Base-by-base conservation (phyloP, 2,888 invertebrate genomes). In the Adelphocoris suturalis region DNA sequence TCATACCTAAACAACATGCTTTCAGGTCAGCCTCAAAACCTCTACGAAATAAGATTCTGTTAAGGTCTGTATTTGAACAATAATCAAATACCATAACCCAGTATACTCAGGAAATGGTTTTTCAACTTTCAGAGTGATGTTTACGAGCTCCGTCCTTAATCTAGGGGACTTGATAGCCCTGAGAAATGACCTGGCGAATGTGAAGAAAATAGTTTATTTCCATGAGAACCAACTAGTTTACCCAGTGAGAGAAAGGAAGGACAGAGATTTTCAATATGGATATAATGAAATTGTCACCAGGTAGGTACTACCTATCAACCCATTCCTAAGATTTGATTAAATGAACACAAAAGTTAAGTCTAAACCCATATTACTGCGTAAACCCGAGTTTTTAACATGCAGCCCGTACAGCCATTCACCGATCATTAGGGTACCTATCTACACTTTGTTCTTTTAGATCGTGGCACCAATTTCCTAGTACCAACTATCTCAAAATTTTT, bases 181-280 rank as follows among this genome's bases (percentile, higher is more conserved):
- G 4, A 93, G 96, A 68, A 95, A 95, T 2, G 96, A 96, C 93
- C 93, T 97, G 76, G 93, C 93, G 0, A 92, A 91, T 0, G 93
- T 95, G 52, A 94, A 94, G 57, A 97, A 96, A 93, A 94, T 96
- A 28, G 93, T 97, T 0, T 97, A 96, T 92, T 97, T 97, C 92
- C 97, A 97, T 93, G 97, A 97, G 93, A 97, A 97, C 93, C 96
- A 97, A 92, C 93, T 97, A 47, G 94, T 95, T 0, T 97, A 96
- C 93, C 96, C 97, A 0, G 95, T 96, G 16, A 94, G 95, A 84
- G 94, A 95, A 90, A 94, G 95, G 0, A 95, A 96, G 92, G 94
- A 95, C 76, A 93, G 96, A 90, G 96, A 97, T 93, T 96, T 96
- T 91, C 96, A 97, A 93, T 97, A 95, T 93, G 96, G 96, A 0